Conservation (phyloP, 2,113 vertebrate genomes). For the Cariama cristata region DNA sequence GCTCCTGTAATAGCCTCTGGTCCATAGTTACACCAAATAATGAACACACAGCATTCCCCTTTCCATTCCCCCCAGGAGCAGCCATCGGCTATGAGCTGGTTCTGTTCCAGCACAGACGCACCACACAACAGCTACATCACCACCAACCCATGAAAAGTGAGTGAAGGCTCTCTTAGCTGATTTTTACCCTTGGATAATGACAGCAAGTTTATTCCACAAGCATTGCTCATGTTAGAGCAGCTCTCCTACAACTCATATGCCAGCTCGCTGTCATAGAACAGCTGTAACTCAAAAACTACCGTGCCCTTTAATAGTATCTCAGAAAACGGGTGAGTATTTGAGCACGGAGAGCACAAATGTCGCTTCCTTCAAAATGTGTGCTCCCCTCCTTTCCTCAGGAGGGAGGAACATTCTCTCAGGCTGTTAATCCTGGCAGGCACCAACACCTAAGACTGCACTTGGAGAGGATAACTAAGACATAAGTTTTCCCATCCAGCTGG, state of each 20-base stretch:
- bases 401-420: fast-evolving
- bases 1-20: neutral
- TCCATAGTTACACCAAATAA: neutral
- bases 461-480: neutral
- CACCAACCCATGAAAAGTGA: neutral
- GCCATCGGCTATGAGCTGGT: neutral
- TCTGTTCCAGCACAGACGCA: neutral
- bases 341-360: neutral
- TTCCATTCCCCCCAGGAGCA: neutral
- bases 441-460: neutral
- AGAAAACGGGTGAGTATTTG: neutral
- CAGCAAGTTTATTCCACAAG: neutral
- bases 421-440: neutral
- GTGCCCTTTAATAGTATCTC: neutral
- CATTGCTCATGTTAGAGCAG: neutral
- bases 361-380: neutral
- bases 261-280: neutral
- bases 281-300: neutral
- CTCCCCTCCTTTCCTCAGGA: neutral
- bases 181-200: neutral
- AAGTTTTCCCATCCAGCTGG: neutral
- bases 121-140: neutral
- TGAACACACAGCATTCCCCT: neutral
- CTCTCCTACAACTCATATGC: neutral
- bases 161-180: neutral